Percentiles rank a stretch among this genome's conserved stretches.
phyloP scores from a whole-genome alignment of 2,888 invertebrate species.

The Aquatica leii region DNA sequence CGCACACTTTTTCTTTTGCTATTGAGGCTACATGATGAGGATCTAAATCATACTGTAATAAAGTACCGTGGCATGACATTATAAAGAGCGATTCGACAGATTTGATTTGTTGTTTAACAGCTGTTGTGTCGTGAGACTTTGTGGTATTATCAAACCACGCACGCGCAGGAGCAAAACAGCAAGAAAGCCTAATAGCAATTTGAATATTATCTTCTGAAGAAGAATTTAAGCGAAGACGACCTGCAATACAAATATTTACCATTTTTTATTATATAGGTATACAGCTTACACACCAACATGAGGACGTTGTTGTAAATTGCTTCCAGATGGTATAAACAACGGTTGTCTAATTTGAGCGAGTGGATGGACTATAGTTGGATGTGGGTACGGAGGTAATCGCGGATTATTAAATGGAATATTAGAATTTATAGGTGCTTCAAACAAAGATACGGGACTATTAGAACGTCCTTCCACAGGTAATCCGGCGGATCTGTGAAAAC shows the following conservation, averaged over 20 bases:
- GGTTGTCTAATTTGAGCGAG: constrained; percentile 87
- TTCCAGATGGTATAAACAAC: constrained; percentile 62
- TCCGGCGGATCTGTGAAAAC: constrained; percentile 97
- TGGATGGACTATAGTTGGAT: constrained; percentile 81
- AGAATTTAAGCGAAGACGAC: constrained; percentile 73
- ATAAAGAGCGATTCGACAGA: constrained; percentile 87
- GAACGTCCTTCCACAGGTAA: constrained; percentile 75
- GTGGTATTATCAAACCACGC: constrained; percentile 68
- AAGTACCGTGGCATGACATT: constrained; percentile 86
- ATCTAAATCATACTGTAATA: constrained; percentile 89
- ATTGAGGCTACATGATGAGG: constrained; percentile 73
- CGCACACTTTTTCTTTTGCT: constrained; percentile 85
- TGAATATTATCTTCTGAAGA: constrained; percentile 76
- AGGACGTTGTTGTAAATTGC: constrained; percentile 62
- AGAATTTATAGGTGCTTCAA: constrained; percentile 55
- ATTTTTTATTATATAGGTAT: neutral
- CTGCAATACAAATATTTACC: constrained; percentile 48
- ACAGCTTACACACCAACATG: constrained; percentile 61
- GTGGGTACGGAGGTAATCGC: constrained; percentile 89
- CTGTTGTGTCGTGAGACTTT: constrained; percentile 52
- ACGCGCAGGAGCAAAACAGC: constrained; percentile 78
- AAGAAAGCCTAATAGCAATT: constrained; percentile 78
- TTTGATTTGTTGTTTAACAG: constrained; percentile 61
- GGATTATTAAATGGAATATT: constrained; percentile 84
- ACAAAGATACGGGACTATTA: constrained; percentile 72